These are phyloP conservation scores for Polyommatus icarus DNA, from an alignment of 2,888 invertebrate species.

Conservation along the genomic window DNA sequence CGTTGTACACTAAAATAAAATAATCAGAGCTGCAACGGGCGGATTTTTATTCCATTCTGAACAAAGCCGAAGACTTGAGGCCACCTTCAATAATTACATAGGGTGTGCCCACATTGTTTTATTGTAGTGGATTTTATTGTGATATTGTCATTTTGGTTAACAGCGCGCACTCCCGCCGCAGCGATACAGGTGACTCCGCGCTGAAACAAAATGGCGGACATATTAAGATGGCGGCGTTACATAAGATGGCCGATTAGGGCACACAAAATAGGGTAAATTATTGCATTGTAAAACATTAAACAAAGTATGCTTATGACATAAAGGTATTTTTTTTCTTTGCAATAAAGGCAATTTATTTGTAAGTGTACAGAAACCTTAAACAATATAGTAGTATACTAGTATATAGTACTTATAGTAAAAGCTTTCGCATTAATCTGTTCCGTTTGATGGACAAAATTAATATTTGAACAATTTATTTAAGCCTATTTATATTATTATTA, in stretches of 20 bases:
- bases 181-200: constrained; percentile 72
- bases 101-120: constrained; percentile 27
- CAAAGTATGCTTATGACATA: no score
- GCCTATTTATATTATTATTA: no score
- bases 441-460: no score
- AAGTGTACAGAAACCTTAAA: no score
- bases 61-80: constrained; percentile 35
- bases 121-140: not conserved
- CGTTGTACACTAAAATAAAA: constrained; percentile 40
- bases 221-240: not conserved
- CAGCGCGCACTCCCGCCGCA: constrained; percentile 66
- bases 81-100: constrained; percentile 26
- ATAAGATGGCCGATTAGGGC: not conserved
- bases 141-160: not conserved
- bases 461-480: no score
- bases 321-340: no score
- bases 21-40: constrained; percentile 41
- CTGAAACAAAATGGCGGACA: constrained; percentile 45
- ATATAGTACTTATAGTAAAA: no score
- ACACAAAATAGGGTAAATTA: no score
- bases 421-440: no score
- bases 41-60: constrained; percentile 41
- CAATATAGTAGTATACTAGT: no score
- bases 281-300: no score
- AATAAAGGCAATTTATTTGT: no score